Base-by-base conservation (phyloP, 1,140 invertebrate genomes). In the Lucilia cuprina region DNA sequence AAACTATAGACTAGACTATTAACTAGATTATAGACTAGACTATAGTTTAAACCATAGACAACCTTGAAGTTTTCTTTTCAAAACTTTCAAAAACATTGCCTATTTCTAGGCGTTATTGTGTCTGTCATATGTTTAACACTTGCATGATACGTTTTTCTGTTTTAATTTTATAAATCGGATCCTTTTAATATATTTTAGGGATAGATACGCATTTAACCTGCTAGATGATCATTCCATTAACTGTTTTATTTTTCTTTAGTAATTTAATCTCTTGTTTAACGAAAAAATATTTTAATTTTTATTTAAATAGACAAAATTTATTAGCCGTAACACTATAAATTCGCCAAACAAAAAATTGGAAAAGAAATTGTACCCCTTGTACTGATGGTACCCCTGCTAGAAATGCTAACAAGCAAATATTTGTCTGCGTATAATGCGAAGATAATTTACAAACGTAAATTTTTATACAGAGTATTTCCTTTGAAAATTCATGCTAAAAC, bases 301-400 rank as follows among this genome's bases (percentile, higher is more conserved):
- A 60, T 70, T 21, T 25, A 25, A 75, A 47, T 47, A 47, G 35
- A 17, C 13, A 78, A 78, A 78, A 78, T 78, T 78, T 78, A 78
- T 78, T 78, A 47, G 17, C 34, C 75, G 75, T 78, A 78, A 78
- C 75, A 14, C 41, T 41, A 78, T 47, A 78, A 78, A 78, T 49
- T 49, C 47, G 35, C 17, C 19, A 78, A 78, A 78, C 17, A 41
- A 77, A 77, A 5, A 70, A 21, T 1, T 17, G 13, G 60, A 5
- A 17, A 30, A 30, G 41, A 41, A 41, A 41, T 41, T 41, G 41
- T 41, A 41, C 41, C 41, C 41, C 1, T 1, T 30, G 25, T 30
- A 30, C 25, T 30, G 25, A 5, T 41, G 25, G 41, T 41, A 41
- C 41, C 7, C 41, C 7, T 41, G 10, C 7, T 8, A 41, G 0